Base-by-base conservation (phyloP, 2,888 invertebrate genomes). In the Homarus gammarus region DNA sequence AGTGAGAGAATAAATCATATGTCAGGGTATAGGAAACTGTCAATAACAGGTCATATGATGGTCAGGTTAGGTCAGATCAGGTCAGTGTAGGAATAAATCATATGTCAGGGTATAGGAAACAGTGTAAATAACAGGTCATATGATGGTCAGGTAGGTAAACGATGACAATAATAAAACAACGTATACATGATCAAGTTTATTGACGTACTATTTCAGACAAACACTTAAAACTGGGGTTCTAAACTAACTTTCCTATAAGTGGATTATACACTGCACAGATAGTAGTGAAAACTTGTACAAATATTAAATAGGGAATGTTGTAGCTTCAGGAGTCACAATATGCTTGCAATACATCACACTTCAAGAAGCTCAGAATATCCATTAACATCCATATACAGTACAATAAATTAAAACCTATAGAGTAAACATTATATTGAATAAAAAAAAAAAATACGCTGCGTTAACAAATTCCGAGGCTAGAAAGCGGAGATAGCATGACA, bases 371-470 rank as follows among this genome's bases (percentile, higher is more conserved):
- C 64, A 8, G 64, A 64, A 64, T 64, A 64, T n/a, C 27, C 27
- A 56, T 56, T 56, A 64, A 75, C 49, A 75, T 75, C 75, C 44
- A 78, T 56, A 31, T 78, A 51, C 49, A 78, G 56, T 78, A 78
- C 49, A 78, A 78, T 78, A 78, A 78, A 78, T 78, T 78, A 78
- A 78, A 56, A 78, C 51, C 49, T 78, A 51, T 56, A 40, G 12
- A 64, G 44, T 49, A 78, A 78, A 36, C n/a, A 75, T 36, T 40
- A 49, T 77, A 2, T 40, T 49, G 22, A 8, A 40, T 18, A 44
- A 49, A 33, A 77, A 40, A 51, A 22, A 5, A 44, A 44, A 44
- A 44, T 44, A n/a, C n/a, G 44, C 44, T 44, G 44, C 44, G 12
- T 44, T 5, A 44, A 56, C 56, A 56, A 56, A 56, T 12, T 56